Base-by-base conservation (phyloP, 2,113 vertebrate genomes). In the Scolopax mira region DNA sequence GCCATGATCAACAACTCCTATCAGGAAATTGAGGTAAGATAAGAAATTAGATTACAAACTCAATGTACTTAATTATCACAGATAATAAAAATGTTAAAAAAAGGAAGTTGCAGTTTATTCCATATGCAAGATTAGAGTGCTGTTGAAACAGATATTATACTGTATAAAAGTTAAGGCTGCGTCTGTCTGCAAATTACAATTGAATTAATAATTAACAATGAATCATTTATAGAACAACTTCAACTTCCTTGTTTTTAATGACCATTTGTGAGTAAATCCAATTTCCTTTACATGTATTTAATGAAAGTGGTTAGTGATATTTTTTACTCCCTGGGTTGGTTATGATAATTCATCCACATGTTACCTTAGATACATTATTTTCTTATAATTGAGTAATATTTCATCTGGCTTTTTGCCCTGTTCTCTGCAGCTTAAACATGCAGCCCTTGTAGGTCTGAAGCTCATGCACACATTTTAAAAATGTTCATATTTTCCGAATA, bases 1-100 rank as follows among this genome's bases (percentile, higher is more conserved):
- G 99, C 99, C 95, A 99, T 99, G 99, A 99, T 99, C 98, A 99
- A 99, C 98, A 99, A 98, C 98, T 99, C 99, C 17, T 99, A 99
- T 96, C 99, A 99, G 98, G 99, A 99, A 97, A 99, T 99, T 28
- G 99, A 99, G 99, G 99, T 99, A 97, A 97, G 98, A 58, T 22
- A 64, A 37, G n/a, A 25, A 70, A 73, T 10, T 30, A 58, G 24
- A 69, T 78, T 77, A 11, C 19, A 79, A 72, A 75, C 17, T 22
- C 39, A n/a, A 19, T 58, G 31, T 30, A 25, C 23, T 46, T 80
- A 28, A 51, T 57, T 84, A 62, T 58, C 18, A 31, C 13, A 42
- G 16, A 35, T 73, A 52, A 67, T 44, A 27, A 35, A 90, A 80
- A 66, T 54, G 58, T 13, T 70, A 35, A 72, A 77, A 87, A 41